These are phyloP conservation scores for Heliconius sara DNA, from an alignment of 2,888 invertebrate species.

Conservation along the genomic window DNA sequence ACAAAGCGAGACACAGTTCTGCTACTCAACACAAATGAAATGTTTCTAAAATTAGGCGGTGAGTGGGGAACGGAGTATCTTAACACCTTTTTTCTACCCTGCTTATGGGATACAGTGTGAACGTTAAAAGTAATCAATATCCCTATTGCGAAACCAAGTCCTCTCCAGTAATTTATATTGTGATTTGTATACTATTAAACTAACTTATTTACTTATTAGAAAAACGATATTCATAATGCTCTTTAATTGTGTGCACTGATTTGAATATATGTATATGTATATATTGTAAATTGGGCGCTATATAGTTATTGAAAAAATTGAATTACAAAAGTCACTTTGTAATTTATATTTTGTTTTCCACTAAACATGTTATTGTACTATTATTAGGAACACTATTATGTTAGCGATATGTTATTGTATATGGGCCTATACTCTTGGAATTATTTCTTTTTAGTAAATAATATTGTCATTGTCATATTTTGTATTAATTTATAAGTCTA, in stretches of 20 bases:
- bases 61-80: background rate
- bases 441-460: background rate
- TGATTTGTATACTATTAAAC: constrained; percentile 21
- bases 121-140: background rate
- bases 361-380: too few relatives aligned
- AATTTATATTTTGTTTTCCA: too few relatives aligned
- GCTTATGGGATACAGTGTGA: background rate
- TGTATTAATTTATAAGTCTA: background rate
- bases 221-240: constrained; percentile 25
- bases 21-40: too few relatives aligned
- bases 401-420: background rate
- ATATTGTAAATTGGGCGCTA: constrained; percentile 3
- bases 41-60: background rate
- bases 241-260: constrained; percentile 3
- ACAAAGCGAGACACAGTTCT: too few relatives aligned
- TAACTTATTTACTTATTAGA: constrained; percentile 20
- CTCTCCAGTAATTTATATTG: constrained; percentile 22
- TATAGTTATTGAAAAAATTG: background rate
- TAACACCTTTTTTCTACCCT: background rate
- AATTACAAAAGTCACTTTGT: background rate
- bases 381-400: background rate
- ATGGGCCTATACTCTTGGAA: background rate
- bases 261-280: constrained; percentile 22
- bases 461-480: background rate
- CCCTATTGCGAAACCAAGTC: background rate